phyloP scores from a whole-genome alignment of 2,797 vertebrate species.

The Falco peregrinus region DNA sequence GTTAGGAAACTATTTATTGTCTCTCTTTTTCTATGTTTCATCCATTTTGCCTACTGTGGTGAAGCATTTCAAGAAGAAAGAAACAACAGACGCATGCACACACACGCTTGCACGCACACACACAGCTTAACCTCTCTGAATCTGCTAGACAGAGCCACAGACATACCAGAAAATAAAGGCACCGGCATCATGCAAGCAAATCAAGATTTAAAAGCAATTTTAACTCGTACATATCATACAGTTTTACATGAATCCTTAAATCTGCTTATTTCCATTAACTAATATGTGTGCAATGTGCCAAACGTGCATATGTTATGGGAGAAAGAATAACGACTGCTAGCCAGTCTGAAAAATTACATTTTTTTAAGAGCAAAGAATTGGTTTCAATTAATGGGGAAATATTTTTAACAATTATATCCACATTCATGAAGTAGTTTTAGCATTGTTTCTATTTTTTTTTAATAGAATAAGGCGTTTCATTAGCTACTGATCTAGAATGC shows the following conservation, averaged over 20 bases:
- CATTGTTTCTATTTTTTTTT: neutral
- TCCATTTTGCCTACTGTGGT: constrained; percentile 61
- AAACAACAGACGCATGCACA: neutral
- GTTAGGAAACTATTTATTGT: constrained; percentile 75
- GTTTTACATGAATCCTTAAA: neutral
- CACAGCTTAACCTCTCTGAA: neutral
- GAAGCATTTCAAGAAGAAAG: constrained; percentile 55
- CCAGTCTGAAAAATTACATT: neutral
- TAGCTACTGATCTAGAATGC: neutral
- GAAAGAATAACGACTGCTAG: neutral
- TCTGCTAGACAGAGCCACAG: neutral
- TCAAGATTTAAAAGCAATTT: neutral
- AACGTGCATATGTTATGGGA: neutral
- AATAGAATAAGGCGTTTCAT: neutral
- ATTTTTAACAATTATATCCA: neutral
- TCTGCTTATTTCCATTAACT: neutral
- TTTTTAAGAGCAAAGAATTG: neutral
- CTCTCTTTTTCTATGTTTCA: constrained; percentile 61
- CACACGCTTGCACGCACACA: constrained; percentile 45
- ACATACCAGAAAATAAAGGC: neutral
- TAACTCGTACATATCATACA: accelerated
- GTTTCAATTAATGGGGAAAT: neutral
- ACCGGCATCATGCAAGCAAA: neutral
- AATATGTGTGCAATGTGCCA: accelerated
- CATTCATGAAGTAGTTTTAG: neutral